These are phyloP conservation scores for Drosophila paramelanica DNA, from an alignment of 2,888 invertebrate species.

Conservation along the genomic window DNA sequence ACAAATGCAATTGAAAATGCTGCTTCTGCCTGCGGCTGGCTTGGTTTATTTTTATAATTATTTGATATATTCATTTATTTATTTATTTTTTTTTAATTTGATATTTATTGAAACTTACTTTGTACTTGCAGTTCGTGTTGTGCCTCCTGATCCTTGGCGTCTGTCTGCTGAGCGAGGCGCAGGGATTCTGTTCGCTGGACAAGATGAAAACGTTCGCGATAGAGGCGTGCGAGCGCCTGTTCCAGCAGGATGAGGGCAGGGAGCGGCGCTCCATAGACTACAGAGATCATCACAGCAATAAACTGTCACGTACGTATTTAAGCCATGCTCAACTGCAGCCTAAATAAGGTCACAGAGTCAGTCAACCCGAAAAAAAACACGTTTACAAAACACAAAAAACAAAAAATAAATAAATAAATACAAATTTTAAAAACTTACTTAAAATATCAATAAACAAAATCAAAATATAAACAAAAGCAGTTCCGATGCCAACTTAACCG, in stretches of 20 bases:
- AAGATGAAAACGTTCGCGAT: constrained; percentile 81
- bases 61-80: constrained; percentile 2
- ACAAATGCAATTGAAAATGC: not conserved
- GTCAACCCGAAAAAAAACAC: constrained; percentile 63
- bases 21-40: not conserved
- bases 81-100: not conserved
- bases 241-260: constrained; percentile 75
- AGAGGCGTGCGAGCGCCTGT: constrained; percentile 83
- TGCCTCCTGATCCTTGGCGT: constrained; percentile 44
- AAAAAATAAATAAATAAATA: too few relatives aligned
- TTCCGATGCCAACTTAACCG: constrained; percentile 50
- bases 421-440: not conserved
- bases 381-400: constrained; percentile 18
- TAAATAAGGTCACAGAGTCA: constrained; percentile 81
- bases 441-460: constrained; percentile 24
- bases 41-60: constrained; percentile 9
- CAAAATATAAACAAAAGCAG: constrained; percentile 32
- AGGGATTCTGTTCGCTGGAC: constrained; percentile 80
- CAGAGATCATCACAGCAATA: constrained; percentile 61
- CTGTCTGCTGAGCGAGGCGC: constrained; percentile 45
- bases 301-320: constrained; percentile 75
- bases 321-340: not conserved
- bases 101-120: not conserved
- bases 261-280: constrained; percentile 74
- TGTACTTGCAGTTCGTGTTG: constrained; percentile 56